Base-by-base conservation (phyloP, 2,113 vertebrate genomes). In the Phalacrocorax carbo region DNA sequence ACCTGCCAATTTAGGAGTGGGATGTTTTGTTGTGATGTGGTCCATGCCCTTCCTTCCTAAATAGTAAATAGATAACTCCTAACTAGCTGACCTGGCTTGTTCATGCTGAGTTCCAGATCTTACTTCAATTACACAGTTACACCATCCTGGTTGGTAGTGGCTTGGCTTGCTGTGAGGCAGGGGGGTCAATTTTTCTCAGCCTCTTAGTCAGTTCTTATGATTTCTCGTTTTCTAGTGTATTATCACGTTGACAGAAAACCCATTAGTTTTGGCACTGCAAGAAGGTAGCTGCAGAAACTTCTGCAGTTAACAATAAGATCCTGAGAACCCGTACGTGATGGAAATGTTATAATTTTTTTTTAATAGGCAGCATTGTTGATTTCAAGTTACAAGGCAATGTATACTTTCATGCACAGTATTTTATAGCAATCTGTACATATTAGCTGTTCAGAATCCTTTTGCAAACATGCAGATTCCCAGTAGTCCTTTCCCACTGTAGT, bases 241-340 rank as follows among this genome's bases (percentile, higher is more conserved):
- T 51, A 38, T 87, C 75, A 82, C 40, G 55, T 52, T 93, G 93
- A 89, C 85, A 88, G 95, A 97, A 97, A 98, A 65, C 52, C 25
- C 70, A 34, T 93, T 79, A 77, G 93, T 91, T 86, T 84, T 97
- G 94, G 75, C 66, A 65, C 27, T 75, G 22, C 75, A 82, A 92
- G 46, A 90, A 86, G 73, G 73, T 93, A 94, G 64, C 88, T 88
- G 78, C 75, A 95, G 89, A 94, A 58, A 70, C 88, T 93, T 90
- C 71, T 87, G 93, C 79, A 76, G 65, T 83, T 96, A 87, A 69
- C 4, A 26, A 48, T 87, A 96, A 94, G 68, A 92, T 48, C 32
- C 71, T 88, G 46, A 90, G 46, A 78, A 40, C 13, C 10, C 20
- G 57, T 82, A 57, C 40, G 42, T 40, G 23, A 36, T 30, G 14